Evolutionary conservation across 2,113 vertebrate genomes (phyloP).

Genomic region (Melanostigma gelatinosum): DNA sequence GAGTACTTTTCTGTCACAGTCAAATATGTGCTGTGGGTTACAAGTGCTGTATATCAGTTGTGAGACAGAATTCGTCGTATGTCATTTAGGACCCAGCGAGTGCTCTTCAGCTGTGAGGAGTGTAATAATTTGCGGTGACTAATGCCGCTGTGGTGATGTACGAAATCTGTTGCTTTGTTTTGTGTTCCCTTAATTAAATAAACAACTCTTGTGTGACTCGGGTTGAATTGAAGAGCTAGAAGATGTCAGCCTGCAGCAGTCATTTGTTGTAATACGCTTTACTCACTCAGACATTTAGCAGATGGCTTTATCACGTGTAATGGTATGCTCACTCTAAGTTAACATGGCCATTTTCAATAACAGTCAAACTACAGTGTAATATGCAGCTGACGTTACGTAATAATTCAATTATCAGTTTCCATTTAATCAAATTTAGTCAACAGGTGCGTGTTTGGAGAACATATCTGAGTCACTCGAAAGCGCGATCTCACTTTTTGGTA

Average conservation of each 20-base stretch:
- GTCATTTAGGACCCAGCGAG: not conserved
- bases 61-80: slow-evolving; percentile 4
- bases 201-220: not conserved
- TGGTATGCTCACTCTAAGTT: not conserved
- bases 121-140: slow-evolving; percentile 9
- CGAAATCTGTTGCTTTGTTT: not conserved
- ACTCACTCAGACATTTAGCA: slow-evolving; percentile 29
- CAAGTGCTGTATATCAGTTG: slow-evolving; percentile 17
- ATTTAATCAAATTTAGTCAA: slow-evolving; percentile 4
- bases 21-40: not conserved
- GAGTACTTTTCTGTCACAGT: not conserved
- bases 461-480: slow-evolving; percentile 16
- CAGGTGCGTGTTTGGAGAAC: slow-evolving; percentile 1
- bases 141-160: slow-evolving; percentile 7
- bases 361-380: not conserved
- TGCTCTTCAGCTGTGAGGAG: not conserved
- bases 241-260: slow-evolving; percentile 2
- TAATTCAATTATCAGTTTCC: not conserved
- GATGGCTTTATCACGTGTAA: not conserved
- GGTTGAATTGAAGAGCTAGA: not conserved
- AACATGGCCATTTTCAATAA: not conserved
- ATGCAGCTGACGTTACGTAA: not conserved
- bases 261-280: slow-evolving; percentile 4
- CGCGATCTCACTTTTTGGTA: slow-evolving; percentile 5
- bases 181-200: slow-evolving; percentile 1